Conservation (phyloP, 1,140 invertebrate species). For the Magallana gigas region DNA sequence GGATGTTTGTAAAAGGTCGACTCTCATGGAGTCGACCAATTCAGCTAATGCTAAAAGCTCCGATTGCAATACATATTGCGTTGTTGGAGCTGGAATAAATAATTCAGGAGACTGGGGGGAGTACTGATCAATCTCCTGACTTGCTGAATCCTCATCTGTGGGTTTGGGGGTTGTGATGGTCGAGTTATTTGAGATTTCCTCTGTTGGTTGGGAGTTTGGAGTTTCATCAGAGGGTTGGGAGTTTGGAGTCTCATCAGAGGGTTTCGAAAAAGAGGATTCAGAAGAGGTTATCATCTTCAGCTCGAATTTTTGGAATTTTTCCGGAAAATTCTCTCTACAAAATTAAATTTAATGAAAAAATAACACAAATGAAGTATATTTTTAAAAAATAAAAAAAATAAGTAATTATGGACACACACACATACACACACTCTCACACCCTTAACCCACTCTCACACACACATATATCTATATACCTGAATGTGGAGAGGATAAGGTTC, state of each 20-base stretch:
- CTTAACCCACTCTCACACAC: neutral
- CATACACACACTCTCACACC: neutral
- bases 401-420: neutral
- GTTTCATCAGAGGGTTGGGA: constrained; percentile 1
- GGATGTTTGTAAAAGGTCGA: constrained; percentile 20
- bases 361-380: constrained; percentile 11
- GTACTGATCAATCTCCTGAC: neutral
- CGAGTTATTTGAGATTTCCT: constrained; percentile 17
- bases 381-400: neutral
- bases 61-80: neutral
- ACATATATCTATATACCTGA: constrained; percentile 22
- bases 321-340: constrained; percentile 3
- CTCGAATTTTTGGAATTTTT: constrained; percentile 18
- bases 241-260: neutral
- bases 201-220: neutral
- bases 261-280: constrained; percentile 12
- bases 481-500: neutral
- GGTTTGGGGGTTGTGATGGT: neutral
- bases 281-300: neutral
- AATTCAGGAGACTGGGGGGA: constrained; percentile 3
- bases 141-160: constrained; percentile 8
- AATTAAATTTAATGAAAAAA: constrained; percentile 13
- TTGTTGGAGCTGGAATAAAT: constrained; percentile 11
- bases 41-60: neutral
- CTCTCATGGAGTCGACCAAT: constrained; percentile 4